A percentile compares a stretch with the other conserved stretches of the same genome.
Evolutionary conservation across 2,888 invertebrate genomes (phyloP).

Genomic region (Andrena camellia): DNA sequence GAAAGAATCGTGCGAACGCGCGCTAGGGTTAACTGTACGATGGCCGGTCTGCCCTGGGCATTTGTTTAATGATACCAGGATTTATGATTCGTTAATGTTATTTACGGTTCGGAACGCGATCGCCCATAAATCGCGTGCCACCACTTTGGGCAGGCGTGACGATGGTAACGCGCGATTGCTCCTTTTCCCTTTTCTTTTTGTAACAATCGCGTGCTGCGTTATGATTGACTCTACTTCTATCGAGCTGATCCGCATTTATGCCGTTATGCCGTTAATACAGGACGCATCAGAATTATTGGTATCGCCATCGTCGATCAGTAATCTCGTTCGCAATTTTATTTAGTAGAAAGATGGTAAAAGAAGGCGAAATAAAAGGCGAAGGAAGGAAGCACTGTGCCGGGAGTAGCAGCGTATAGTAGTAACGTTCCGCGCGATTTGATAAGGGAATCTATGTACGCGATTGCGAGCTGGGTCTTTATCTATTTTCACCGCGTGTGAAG

Average conservation of each 20-base stretch:
- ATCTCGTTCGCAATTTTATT: neutral
- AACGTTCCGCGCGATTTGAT: conserved; percentile 52
- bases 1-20: conserved; percentile 41
- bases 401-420: conserved; percentile 20
- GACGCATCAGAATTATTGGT: no score
- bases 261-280: no score
- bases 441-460: conserved; percentile 44
- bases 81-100: conserved; percentile 63
- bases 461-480: conserved; percentile 27
- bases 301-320: no score
- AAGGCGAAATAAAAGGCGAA: conserved; percentile 14
- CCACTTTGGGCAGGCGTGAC: neutral
- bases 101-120: conserved; percentile 57
- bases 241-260: neutral
- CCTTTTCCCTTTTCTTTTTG: neutral
- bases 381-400: neutral
- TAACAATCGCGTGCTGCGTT: neutral
- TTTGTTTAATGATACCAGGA: conserved; percentile 56
- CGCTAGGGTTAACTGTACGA: conserved; percentile 52
- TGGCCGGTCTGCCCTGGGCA: conserved; percentile 27
- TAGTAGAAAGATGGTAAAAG: neutral
- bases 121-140: conserved; percentile 58
- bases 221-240: conserved; percentile 6
- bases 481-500: conserved; percentile 30
- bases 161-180: conserved; percentile 3